phyloP scores from a whole-genome alignment of 2,113 vertebrate species.

The Lonchura striata region DNA sequence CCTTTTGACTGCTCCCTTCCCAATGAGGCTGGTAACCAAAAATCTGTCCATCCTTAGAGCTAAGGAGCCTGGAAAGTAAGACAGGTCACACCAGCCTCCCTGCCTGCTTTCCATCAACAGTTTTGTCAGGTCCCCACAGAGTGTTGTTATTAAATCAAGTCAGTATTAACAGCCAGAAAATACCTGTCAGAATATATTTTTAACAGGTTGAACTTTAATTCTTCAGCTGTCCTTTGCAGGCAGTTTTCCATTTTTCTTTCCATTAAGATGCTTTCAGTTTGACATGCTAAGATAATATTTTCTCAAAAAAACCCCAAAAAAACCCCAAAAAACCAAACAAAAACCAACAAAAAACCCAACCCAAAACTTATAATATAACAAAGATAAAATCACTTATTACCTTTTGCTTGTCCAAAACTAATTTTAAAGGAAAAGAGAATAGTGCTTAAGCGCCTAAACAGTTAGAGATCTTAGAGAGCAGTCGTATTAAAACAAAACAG shows the following conservation, averaged over 20 bases:
- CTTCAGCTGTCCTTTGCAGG: background rate
- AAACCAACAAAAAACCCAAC: background rate
- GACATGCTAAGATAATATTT: background rate
- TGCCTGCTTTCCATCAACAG: background rate
- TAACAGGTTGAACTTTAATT: slow-evolving; percentile 17
- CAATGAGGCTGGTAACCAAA: background rate
- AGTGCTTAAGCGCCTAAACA: background rate
- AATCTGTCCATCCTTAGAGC: background rate
- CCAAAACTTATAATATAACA: background rate
- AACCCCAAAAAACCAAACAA: background rate
- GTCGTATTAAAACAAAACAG: background rate
- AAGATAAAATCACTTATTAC: background rate
- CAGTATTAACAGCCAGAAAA: slow-evolving; percentile 4
- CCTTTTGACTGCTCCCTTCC: background rate
- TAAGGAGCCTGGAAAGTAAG: background rate
- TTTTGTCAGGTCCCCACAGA: background rate
- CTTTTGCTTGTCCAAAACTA: background rate
- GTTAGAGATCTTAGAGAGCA: background rate
- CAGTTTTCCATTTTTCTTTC: background rate
- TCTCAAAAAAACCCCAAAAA: background rate
- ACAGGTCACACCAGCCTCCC: background rate
- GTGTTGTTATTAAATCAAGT: background rate
- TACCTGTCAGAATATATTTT: slow-evolving; percentile 4
- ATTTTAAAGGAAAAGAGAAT: background rate
- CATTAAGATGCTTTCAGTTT: background rate